Percentiles rank a stretch among this genome's conserved stretches.
Conservation (phyloP, 2,888 invertebrate genomes). For the Nephrotoma appendiculata region DNA sequence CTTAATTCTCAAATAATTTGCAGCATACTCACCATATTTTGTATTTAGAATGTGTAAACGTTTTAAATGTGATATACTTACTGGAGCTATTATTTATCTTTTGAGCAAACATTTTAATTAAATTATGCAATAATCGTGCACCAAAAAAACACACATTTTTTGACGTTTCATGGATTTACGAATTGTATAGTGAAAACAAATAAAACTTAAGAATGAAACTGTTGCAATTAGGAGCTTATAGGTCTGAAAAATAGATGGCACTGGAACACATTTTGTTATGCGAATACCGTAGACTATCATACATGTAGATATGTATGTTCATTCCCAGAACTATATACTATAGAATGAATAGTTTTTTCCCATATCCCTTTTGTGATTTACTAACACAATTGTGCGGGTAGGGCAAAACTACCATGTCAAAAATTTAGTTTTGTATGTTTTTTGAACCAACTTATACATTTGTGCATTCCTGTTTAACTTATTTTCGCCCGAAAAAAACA, state of each 20-base stretch:
- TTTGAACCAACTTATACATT: too few relatives aligned
- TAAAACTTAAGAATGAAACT: background rate
- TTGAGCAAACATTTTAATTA: background rate
- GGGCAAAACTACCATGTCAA: too few relatives aligned
- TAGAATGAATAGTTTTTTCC: too few relatives aligned
- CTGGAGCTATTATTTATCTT: background rate
- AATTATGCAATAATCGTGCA: background rate
- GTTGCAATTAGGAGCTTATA: background rate
- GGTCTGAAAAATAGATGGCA: background rate
- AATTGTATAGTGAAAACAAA: background rate
- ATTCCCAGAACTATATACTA: too few relatives aligned
- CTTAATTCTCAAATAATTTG: background rate
- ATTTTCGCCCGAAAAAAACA: too few relatives aligned
- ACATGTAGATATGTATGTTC: too few relatives aligned
- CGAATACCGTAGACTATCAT: too few relatives aligned
- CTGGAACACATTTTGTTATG: background rate
- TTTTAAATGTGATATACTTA: background rate
- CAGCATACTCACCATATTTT: background rate
- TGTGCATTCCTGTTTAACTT: too few relatives aligned
- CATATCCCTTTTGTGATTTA: too few relatives aligned
- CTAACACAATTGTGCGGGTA: too few relatives aligned
- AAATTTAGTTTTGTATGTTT: too few relatives aligned
- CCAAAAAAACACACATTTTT: background rate
- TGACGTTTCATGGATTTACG: background rate
- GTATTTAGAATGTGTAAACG: background rate